phyloP scores from a whole-genome alignment of 2,888 invertebrate genomes.

The Athalia rosae region DNA sequence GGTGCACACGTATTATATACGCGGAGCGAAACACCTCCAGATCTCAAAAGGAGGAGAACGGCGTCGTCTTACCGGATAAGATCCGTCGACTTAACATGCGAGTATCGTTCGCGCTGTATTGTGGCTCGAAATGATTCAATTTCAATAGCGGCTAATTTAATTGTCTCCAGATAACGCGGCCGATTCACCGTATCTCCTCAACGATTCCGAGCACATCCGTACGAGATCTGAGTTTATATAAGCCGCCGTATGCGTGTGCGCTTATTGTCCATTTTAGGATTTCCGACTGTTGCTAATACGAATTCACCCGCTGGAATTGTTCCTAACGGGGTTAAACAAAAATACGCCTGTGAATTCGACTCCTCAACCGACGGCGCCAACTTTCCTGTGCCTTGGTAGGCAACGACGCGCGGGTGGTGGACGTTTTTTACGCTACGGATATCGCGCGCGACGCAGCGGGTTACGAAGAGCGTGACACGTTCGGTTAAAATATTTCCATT shows the following conservation, averaged over 20 bases:
- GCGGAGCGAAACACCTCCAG: neutral
- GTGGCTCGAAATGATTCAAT: slow-evolving; percentile 66
- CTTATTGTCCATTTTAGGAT: neutral
- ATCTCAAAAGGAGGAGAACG: neutral
- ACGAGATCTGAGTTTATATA: neutral
- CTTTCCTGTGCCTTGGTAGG: neutral
- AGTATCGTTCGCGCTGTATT: slow-evolving; percentile 49
- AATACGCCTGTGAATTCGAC: neutral
- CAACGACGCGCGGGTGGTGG: neutral
- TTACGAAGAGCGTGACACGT: slow-evolving; percentile 27
- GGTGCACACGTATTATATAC: neutral
- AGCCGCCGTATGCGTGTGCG: slow-evolving; percentile 1
- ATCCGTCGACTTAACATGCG: slow-evolving; percentile 61
- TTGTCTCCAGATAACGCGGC: slow-evolving; percentile 65
- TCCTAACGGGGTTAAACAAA: neutral
- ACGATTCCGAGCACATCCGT: slow-evolving; percentile 27
- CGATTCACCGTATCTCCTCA: slow-evolving; percentile 34
- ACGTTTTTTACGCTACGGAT: neutral
- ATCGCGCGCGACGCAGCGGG: too few species aligned
- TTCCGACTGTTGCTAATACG: neutral
- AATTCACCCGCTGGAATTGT: neutral
- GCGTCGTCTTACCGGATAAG: slow-evolving; percentile 47
- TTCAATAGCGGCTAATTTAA: slow-evolving; percentile 66
- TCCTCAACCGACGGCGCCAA: neutral
- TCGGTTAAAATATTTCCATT: slow-evolving; percentile 29